Evolutionary conservation across 2,797 vertebrate species (phyloP).

Genomic region (Tapirus indicus): DNA sequence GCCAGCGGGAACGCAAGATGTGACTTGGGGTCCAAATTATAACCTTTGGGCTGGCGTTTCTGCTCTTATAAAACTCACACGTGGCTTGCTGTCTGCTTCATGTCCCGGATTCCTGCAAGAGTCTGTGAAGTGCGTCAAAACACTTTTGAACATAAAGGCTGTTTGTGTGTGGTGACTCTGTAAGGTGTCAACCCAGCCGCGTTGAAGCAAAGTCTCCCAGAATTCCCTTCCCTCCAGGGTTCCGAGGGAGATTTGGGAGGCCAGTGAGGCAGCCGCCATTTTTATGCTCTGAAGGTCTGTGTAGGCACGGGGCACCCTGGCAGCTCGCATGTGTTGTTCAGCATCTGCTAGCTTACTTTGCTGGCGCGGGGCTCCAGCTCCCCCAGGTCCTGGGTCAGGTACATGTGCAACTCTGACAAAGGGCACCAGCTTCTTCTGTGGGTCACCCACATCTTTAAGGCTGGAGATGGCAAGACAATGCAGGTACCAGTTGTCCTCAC

Average conservation of each 20-base stretch:
- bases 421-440: background rate
- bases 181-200: background rate
- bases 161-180: background rate
- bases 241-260: background rate
- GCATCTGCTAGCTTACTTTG: background rate
- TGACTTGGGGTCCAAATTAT: background rate
- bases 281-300: background rate
- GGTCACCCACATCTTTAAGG: background rate
- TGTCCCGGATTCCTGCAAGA: background rate
- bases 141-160: background rate
- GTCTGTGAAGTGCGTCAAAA: slow-evolving; percentile 15
- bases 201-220: background rate
- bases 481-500: background rate
- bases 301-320: background rate
- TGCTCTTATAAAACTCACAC: slow-evolving; percentile 23
- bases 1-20: background rate
- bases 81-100: background rate
- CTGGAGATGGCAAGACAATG: accelerated
- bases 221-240: background rate
- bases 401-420: background rate
- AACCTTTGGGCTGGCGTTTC: background rate
- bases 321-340: background rate
- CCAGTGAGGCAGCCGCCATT: background rate
- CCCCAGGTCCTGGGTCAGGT: background rate
- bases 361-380: too few relatives aligned